These are phyloP conservation scores for Harpalus rufipes DNA, from an alignment of 2,888 invertebrate genomes.

Conservation along the genomic window DNA sequence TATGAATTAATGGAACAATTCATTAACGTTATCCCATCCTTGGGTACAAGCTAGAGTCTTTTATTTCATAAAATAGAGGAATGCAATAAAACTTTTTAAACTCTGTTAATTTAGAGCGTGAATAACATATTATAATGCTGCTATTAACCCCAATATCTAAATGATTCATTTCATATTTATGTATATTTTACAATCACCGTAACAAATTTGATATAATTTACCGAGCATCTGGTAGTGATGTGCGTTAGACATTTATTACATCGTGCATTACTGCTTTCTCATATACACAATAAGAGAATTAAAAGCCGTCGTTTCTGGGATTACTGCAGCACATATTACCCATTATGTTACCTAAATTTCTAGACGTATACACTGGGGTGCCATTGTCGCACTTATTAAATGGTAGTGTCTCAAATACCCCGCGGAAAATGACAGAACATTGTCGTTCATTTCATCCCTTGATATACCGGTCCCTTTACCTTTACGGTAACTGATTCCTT, in stretches of 20 bases:
- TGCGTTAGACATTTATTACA: slow-evolving; percentile 30
- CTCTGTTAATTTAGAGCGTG: neutral
- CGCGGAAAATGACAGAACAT: slow-evolving; percentile 48
- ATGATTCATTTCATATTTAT: neutral
- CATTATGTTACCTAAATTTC: slow-evolving; percentile 58
- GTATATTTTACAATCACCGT: neutral
- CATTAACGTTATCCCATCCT: too few species aligned
- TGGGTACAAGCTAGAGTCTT: too few species aligned
- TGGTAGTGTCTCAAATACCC: slow-evolving; percentile 41
- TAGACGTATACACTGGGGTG: slow-evolving; percentile 43
- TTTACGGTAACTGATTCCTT: slow-evolving; percentile 26
- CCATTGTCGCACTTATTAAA: slow-evolving; percentile 59
- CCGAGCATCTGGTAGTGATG: neutral
- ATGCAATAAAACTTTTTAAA: too few species aligned
- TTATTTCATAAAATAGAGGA: too few species aligned
- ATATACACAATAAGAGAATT: slow-evolving; percentile 55
- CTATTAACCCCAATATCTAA: neutral
- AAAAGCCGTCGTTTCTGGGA: slow-evolving; percentile 57
- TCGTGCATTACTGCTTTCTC: slow-evolving; percentile 34
- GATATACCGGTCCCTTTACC: slow-evolving; percentile 43
- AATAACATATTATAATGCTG: neutral
- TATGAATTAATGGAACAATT: too few species aligned
- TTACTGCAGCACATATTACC: slow-evolving; percentile 56
- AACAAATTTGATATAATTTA: neutral
- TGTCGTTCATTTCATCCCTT: slow-evolving; percentile 58